Evolutionary conservation across 2,888 invertebrate species (phyloP).

Genomic region (Polymixis flavicincta): DNA sequence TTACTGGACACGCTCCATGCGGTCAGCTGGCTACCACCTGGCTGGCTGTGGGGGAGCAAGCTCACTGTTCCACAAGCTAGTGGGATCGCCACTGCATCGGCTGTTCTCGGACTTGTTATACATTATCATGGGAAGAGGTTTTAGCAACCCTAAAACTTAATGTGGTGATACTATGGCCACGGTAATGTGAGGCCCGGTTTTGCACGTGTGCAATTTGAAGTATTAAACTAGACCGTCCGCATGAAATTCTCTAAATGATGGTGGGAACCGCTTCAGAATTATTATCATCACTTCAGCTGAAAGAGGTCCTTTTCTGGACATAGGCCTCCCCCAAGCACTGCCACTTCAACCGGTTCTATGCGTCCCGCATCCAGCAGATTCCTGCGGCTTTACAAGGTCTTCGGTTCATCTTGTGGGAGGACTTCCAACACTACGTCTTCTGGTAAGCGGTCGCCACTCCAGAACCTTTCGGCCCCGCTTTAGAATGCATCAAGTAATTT

Average conservation of each 20-base stretch:
- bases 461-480: too few species aligned
- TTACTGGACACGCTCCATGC: slow-evolving; percentile 94
- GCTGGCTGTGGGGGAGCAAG: slow-evolving; percentile 95
- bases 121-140: slow-evolving; percentile 82
- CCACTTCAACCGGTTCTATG: too few species aligned
- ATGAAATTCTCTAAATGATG: neutral
- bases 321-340: too few species aligned
- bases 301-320: too few species aligned
- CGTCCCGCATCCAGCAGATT: too few species aligned
- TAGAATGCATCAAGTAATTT: neutral
- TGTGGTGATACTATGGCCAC: neutral
- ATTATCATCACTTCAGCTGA: too few species aligned
- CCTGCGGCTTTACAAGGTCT: too few species aligned
- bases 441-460: too few species aligned
- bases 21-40: slow-evolving; percentile 94
- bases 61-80: slow-evolving; percentile 82
- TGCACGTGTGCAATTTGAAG: slow-evolving; percentile 11
- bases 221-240: neutral
- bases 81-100: slow-evolving; percentile 79
- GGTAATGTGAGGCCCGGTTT: neutral
- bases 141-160: slow-evolving; percentile 14
- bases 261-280: neutral
- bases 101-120: slow-evolving; percentile 78
- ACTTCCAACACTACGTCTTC: too few species aligned
- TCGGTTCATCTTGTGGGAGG: too few species aligned